These are phyloP conservation scores for Drosophila percnosoma DNA, from an alignment of 2,888 invertebrate species.

Conservation along the genomic window DNA sequence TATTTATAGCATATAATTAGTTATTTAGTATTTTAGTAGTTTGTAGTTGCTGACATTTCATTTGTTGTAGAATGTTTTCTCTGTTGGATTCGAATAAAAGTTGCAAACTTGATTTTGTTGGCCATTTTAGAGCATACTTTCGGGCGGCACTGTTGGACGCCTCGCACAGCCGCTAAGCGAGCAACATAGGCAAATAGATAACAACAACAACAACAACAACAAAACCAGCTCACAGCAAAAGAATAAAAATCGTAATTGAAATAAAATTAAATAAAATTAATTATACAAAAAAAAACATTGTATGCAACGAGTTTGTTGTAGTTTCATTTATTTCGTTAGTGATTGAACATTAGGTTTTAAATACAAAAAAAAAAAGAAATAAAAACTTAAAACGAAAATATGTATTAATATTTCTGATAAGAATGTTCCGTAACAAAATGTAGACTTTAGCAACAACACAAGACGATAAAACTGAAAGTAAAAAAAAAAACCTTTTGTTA, in stretches of 20 bases:
- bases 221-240: conserved; percentile 14
- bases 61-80: conserved; percentile 9
- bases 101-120: conserved; percentile 6
- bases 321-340: conserved; percentile 52
- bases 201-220: background rate
- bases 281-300: conserved; percentile 39
- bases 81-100: conserved; percentile 34
- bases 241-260: background rate
- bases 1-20: conserved; percentile 8
- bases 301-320: conserved; percentile 63
- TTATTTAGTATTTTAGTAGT: conserved; percentile 58
- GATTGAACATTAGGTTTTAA: conserved; percentile 57
- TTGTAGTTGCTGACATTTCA: conserved; percentile 40
- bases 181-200: conserved; percentile 20
- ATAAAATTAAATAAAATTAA: conserved; percentile 6
- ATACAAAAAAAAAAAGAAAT: background rate
- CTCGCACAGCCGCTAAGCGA: conserved; percentile 52
- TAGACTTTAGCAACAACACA: conserved; percentile 79
- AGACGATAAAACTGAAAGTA: conserved; percentile 80
- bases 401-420: conserved; percentile 67
- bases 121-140: conserved; percentile 42
- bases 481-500: conserved; percentile 59
- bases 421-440: conserved; percentile 79
- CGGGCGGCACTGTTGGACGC: conserved; percentile 21
- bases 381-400: conserved; percentile 10